These are phyloP conservation scores for Melanotaenia boesemani DNA, from an alignment of 2,797 vertebrate species.

Conservation along the genomic window DNA sequence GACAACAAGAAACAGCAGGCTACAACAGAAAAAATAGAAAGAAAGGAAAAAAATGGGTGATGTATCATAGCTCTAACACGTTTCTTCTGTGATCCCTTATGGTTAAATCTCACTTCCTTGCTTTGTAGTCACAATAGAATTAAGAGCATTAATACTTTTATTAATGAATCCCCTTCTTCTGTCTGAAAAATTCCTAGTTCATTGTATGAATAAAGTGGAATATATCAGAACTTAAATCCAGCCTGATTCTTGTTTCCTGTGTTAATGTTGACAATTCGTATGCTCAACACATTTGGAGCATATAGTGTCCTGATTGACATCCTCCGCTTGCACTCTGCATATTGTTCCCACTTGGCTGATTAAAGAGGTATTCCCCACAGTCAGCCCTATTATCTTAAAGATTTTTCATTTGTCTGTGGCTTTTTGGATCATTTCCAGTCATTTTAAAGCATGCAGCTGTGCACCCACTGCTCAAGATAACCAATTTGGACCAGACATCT, in stretches of 20 bases:
- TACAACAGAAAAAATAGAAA: background rate
- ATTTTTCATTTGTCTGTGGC: background rate
- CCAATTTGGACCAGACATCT: background rate
- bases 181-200: background rate
- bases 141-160: background rate
- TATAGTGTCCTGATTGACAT: background rate
- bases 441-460: background rate
- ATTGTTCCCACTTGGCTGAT: background rate
- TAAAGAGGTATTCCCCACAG: background rate
- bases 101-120: background rate
- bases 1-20: background rate
- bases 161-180: background rate
- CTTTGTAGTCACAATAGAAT: background rate
- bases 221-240: background rate
- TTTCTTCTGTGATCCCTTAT: background rate
- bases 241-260: background rate
- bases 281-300: background rate
- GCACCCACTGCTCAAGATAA: background rate
- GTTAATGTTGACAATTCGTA: background rate
- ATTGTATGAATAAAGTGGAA: background rate
- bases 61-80: background rate
- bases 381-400: background rate
- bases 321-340: background rate
- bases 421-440: background rate
- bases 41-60: background rate